A percentile compares a stretch with the other conserved stretches of the same genome.
phyloP scores from a whole-genome alignment of 2,888 invertebrate genomes.

The Mythimna vitellina region DNA sequence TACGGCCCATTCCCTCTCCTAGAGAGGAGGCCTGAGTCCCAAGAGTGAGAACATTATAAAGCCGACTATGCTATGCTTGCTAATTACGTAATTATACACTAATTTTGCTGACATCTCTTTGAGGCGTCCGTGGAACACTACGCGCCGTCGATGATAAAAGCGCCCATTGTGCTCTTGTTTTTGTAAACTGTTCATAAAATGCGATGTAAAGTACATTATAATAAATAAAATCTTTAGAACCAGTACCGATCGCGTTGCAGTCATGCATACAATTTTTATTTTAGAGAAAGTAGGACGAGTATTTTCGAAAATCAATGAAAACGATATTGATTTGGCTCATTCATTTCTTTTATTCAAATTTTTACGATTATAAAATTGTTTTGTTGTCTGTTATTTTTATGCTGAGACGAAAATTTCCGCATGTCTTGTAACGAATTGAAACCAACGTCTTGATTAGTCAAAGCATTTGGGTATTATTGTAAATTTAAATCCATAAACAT shows the following conservation, averaged over 20 bases:
- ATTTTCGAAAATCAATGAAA: conserved; percentile 61
- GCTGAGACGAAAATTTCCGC: background rate
- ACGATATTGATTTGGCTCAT: conserved; percentile 22
- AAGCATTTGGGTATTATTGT: background rate
- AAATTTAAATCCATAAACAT: conserved; percentile 5
- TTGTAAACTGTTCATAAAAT: too few relatives aligned
- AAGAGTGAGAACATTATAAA: too few relatives aligned
- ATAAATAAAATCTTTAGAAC: conserved; percentile 18
- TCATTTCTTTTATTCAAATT: conserved; percentile 30
- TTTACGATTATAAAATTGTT: background rate
- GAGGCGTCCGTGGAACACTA: too few relatives aligned
- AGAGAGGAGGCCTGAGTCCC: too few relatives aligned
- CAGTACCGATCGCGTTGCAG: conserved; percentile 33
- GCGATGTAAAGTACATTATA: too few relatives aligned
- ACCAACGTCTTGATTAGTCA: conserved; percentile 12
- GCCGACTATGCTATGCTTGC: too few relatives aligned
- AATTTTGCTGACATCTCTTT: too few relatives aligned
- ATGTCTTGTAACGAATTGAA: conserved; percentile 7
- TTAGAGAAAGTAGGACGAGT: conserved; percentile 57
- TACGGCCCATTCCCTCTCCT: too few relatives aligned
- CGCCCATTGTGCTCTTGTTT: too few relatives aligned
- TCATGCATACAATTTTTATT: conserved; percentile 54
- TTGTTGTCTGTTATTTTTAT: background rate
- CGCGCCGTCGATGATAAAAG: too few relatives aligned
- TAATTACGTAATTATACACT: too few relatives aligned